Percentiles rank a stretch among this genome's conserved stretches.
phyloP scores from a whole-genome alignment of 1,140 invertebrate genomes.

The Contarinia nasturtii region DNA sequence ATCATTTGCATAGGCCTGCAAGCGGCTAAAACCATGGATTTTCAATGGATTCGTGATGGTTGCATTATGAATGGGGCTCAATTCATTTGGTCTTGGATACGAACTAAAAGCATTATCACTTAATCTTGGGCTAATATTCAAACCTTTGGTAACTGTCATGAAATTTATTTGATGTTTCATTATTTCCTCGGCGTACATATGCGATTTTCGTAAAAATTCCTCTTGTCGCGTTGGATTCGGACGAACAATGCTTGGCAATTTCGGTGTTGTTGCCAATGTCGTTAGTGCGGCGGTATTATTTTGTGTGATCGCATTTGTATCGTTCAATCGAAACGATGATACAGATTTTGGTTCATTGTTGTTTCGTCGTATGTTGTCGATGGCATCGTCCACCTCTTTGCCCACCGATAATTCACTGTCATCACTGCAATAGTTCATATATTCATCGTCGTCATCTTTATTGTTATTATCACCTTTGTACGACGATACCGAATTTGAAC shows the following conservation, averaged over 20 bases:
- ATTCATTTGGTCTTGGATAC: neutral
- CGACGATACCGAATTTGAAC: neutral
- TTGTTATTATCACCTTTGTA: neutral
- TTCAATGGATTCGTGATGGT: neutral
- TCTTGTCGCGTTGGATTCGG: slow-evolving; percentile 13
- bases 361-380: slow-evolving; percentile 6
- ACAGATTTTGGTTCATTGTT: slow-evolving; percentile 34
- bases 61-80: neutral
- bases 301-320: neutral
- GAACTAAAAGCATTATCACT: neutral
- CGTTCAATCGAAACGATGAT: slow-evolving; percentile 21
- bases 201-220: slow-evolving; percentile 21
- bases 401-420: slow-evolving; percentile 45
- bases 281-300: neutral
- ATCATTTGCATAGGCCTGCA: neutral
- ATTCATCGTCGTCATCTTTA: neutral
- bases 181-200: slow-evolving; percentile 22
- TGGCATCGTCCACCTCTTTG: slow-evolving; percentile 30
- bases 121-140: neutral
- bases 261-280: no score
- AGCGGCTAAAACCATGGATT: slow-evolving; percentile 2
- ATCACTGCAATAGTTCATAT: slow-evolving; percentile 35
- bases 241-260: neutral
- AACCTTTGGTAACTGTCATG: slow-evolving; percentile 18
- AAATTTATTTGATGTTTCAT: slow-evolving; percentile 24